Base-by-base conservation (phyloP, 1,140 invertebrate genomes). In the Drosophila trapezifrons region DNA sequence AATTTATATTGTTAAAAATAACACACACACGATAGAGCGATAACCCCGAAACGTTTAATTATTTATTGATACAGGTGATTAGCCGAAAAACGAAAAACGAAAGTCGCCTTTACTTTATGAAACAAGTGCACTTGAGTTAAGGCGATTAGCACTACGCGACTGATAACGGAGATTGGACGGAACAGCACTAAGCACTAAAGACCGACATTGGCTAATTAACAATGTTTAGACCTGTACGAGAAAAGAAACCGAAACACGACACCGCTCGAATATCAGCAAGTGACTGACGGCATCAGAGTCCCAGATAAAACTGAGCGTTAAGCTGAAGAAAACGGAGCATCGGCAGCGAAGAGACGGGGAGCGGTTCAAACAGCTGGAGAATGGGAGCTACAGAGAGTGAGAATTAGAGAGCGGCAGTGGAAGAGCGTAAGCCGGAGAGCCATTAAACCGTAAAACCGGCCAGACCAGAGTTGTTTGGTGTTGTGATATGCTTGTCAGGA, bases 1-100 rank as follows among this genome's bases (percentile, higher is more conserved):
- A 70, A 79, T 79, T 79, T 66, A 87, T 82, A 64, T 64, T 63
- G 57, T 65, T 78, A 40, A 42, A 59, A 40, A 60, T 46, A 29
- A 57, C 29, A 37, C 27, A 45, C 5, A 49, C 49, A 35, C 27
- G 25, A 20, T 13, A 29, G 45, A 37, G 20, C 55, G 59, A 83
- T 82, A 82, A 66, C 51, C 51, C n/a, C 40, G 5, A 40, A 4
- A 18, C 47, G 29, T 43, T 20, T 43, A 76, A 82, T 78, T 64
- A 59, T 65, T 62, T 86, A 85, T 86, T 81, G 83, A 69, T 86
- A 45, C 80, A 81, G 42, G 62, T 76, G 71, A 66, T 76, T 66
- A 22, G 60, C 43, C 72, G 13, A 43, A 55, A 56, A 57, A 12
- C 12, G 9, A 45, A 13, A 25, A 51, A n/a, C 29, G 22, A 64